phyloP scores from a whole-genome alignment of 2,797 vertebrate species.

The Coilia nasus region DNA sequence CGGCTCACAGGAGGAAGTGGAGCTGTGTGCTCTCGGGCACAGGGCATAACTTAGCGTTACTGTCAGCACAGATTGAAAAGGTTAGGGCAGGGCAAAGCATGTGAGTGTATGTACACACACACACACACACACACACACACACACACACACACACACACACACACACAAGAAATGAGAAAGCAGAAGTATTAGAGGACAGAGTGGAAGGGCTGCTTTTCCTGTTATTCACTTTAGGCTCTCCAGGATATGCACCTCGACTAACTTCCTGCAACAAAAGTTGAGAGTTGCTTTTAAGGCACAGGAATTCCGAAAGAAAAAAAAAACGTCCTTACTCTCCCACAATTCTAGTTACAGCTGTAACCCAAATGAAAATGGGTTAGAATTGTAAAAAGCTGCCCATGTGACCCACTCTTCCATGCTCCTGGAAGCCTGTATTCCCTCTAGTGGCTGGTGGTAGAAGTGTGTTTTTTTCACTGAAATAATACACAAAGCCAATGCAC shows the following conservation, averaged over 20 bases:
- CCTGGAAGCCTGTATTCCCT: background rate
- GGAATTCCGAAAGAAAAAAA: constrained; percentile 40
- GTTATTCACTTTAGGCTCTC: constrained; percentile 54
- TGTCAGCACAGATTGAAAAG: background rate
- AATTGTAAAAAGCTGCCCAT: background rate
- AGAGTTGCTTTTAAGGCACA: constrained; percentile 50
- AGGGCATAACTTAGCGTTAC: background rate
- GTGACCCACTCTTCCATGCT: background rate
- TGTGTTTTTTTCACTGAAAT: background rate
- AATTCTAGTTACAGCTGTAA: too few relatives aligned
- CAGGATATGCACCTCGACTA: constrained; percentile 50
- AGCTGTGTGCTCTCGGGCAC: background rate
- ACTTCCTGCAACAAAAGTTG: constrained; percentile 48
- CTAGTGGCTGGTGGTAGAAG: background rate
- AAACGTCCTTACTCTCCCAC: too few relatives aligned
- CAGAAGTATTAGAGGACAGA: background rate
- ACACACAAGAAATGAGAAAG: constrained; percentile 38
- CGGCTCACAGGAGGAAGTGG: constrained; percentile 31
- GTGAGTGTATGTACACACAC: background rate
- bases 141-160: constrained; percentile 28
- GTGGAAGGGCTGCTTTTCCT: constrained; percentile 58
- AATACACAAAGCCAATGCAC: too few relatives aligned
- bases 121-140: background rate
- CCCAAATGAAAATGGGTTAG: background rate
- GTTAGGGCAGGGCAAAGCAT: background rate